Evolutionary conservation across 1,140 invertebrate species (phyloP), one percentile per base, ranked within the genome.

Genomic region (Centruroides vittatus): DNA sequence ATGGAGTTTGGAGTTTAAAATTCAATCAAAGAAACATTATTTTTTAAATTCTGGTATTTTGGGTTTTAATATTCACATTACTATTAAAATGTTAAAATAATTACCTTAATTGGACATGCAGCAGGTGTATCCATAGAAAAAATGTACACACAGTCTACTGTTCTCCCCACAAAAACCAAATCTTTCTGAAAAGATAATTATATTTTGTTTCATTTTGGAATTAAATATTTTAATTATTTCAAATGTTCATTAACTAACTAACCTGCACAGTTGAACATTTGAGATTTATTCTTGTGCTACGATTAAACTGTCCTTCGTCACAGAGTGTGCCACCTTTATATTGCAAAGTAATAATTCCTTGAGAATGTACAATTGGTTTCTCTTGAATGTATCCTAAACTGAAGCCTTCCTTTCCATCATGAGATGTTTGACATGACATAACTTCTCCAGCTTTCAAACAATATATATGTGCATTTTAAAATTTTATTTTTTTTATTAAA

Each of bases 101-200:
- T 34, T 34, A 48, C 47, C n/a, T 69, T 59, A 35, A 70, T 57
- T 6, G 69, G 62, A 65, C 73, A 75, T 35, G 73, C 73, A 46
- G 65, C 69, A 9, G 73, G 73, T 12, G 73, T 75, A 11, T 64
- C 61, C 70, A 73, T 70, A 48, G 46, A 70, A 68, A 75, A 74
- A 6, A 68, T 60, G 62, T 73, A 74, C 57, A 73, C 72, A 69
- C 73, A 75, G 23, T 66, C 68, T 57, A 54, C 46, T 12, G 58
- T 61, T 55, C 58, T 57, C n/a, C 64, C 61, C 49, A 61, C 56
- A 69, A 61, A 65, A 47, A 47, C 57, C 9, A 57, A n/a, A 12
- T n/a, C 36, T 12, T 48, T 48, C 56, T 57, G n/a, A 5, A 57
- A 46, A 35, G 0, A 55, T 5, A 55, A 12, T 35, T 12, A 12